Evolutionary conservation across 2,797 vertebrate species (phyloP).

Genomic region (Oreochromis grahami): DNA sequence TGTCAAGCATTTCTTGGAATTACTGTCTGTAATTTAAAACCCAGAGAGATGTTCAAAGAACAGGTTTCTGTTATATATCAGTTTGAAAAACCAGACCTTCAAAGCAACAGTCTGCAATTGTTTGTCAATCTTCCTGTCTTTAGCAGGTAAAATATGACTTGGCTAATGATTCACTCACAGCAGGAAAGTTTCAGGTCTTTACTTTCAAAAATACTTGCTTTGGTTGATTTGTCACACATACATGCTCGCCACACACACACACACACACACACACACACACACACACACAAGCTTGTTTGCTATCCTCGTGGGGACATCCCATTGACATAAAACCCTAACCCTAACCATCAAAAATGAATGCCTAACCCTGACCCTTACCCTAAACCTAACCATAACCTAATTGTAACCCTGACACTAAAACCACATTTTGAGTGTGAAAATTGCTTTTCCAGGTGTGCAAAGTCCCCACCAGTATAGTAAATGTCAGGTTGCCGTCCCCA

Average conservation of each 20-base stretch:
- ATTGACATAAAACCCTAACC: no score
- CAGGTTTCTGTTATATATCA: not conserved
- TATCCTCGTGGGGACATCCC: no score
- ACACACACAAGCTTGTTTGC: no score
- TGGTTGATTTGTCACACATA: not conserved
- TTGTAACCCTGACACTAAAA: no score
- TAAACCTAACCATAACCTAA: no score
- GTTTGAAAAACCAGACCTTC: not conserved
- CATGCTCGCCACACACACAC: not conserved
- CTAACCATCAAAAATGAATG: no score
- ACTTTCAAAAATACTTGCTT: not conserved
- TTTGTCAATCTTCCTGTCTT: not conserved
- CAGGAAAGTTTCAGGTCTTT: not conserved
- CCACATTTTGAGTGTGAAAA: no score
- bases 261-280: no score
- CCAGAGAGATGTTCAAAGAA: not conserved
- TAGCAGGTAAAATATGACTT: not conserved
- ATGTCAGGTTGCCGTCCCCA: no score
- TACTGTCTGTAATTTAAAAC: not conserved
- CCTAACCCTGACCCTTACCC: no score
- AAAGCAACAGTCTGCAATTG: not conserved
- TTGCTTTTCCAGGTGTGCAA: no score
- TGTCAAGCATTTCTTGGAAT: not conserved
- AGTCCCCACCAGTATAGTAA: no score
- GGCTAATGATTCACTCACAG: not conserved